A percentile compares a stretch with the other conserved stretches of the same genome.
phyloP scores from a whole-genome alignment of 2,888 invertebrate species.

The Megalurothrips usitatus region DNA sequence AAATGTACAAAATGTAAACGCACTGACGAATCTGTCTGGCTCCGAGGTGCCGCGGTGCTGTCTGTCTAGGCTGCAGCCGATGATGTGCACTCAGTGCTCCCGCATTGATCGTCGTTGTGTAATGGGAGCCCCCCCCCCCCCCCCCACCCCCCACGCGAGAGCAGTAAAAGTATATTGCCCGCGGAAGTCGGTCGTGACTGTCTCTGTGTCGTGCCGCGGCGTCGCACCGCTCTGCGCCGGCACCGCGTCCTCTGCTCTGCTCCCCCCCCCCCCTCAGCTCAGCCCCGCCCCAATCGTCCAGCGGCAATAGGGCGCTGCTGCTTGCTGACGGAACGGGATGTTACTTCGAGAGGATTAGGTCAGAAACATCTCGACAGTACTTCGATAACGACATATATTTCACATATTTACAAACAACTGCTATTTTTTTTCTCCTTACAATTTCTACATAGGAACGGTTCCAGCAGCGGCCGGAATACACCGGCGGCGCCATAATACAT shows the following conservation, averaged over 20 bases:
- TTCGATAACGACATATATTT: background rate
- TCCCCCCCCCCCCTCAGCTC: background rate
- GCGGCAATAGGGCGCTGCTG: background rate
- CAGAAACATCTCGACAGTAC: background rate
- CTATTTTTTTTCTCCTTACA: too few species aligned
- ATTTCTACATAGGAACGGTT: background rate
- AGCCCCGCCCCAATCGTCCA: background rate
- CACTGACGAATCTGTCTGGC: too few species aligned
- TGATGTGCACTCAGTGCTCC: background rate
- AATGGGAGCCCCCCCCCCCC: background rate
- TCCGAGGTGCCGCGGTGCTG: too few species aligned
- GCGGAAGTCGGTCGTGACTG: background rate
- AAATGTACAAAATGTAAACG: too few species aligned
- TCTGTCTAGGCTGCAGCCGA: too few species aligned
- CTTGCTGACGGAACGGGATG: background rate
- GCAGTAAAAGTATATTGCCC: slow-evolving; percentile 22
- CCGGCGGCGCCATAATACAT: background rate
- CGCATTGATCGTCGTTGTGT: slow-evolving; percentile 6
- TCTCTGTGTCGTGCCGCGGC: background rate
- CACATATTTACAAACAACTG: background rate
- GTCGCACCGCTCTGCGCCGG: background rate
- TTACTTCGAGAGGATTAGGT: background rate
- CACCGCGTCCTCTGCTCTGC: background rate
- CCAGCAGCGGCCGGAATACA: background rate
- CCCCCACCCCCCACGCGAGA: background rate